These are phyloP conservation scores for Morpho deidamia DNA, from an alignment of 2,888 invertebrate species.

Conservation along the genomic window DNA sequence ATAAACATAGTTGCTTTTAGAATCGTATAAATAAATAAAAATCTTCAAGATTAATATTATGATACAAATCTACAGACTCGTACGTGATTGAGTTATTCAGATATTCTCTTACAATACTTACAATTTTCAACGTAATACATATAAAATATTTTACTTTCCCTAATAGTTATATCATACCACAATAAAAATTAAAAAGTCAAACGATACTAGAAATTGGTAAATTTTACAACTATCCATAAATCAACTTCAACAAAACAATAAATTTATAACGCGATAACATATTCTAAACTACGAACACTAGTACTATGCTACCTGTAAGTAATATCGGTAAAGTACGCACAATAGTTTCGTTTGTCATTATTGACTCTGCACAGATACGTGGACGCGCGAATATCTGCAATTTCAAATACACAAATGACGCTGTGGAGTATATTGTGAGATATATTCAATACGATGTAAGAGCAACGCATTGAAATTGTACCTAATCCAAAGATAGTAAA, in stretches of 20 bases:
- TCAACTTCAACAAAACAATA: neutral
- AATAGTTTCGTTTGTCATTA: constrained; percentile 32
- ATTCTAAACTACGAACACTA: neutral
- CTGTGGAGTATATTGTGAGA: neutral
- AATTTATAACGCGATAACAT: neutral
- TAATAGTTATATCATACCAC: too few species aligned
- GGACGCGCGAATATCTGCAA: constrained; percentile 3
- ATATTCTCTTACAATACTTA: too few species aligned
- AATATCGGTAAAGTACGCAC: constrained; percentile 36
- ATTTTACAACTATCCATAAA: neutral
- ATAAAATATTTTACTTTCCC: neutral
- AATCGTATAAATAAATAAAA: too few species aligned
- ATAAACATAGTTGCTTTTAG: too few species aligned
- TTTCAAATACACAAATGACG: neutral
- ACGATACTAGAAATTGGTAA: neutral
- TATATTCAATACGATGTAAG: neutral
- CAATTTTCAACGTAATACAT: too few species aligned
- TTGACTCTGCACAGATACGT: neutral
- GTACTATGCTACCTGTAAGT: constrained; percentile 35
- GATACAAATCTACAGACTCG: too few species aligned
- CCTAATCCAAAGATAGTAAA: constrained; percentile 3
- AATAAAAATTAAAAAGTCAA: neutral
- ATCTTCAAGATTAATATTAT: too few species aligned
- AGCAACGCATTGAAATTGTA: neutral
- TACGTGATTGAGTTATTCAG: too few species aligned